These are phyloP conservation scores for Poecilia wingei DNA, from an alignment of 2,797 vertebrate genomes.

Conservation along the genomic window DNA sequence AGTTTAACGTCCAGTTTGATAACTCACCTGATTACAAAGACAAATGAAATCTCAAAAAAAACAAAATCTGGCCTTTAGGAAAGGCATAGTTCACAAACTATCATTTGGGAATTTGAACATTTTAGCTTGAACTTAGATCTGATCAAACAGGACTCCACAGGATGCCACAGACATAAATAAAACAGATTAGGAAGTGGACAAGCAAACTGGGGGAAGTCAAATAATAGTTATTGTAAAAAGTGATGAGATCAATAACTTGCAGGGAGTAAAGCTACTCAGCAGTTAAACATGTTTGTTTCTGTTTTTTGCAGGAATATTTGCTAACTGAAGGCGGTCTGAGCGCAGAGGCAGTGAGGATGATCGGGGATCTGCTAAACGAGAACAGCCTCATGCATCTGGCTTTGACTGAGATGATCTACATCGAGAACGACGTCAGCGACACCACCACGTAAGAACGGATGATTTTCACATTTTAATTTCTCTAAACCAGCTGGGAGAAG, in stretches of 20 bases:
- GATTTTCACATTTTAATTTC: neutral
- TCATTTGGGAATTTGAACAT: neutral
- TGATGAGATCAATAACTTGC: neutral
- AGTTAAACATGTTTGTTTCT: neutral
- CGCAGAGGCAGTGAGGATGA: constrained; percentile 31
- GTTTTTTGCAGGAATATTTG: constrained; percentile 21
- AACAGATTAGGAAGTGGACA: neutral
- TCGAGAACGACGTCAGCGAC: constrained; percentile 15
- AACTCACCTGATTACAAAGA: neutral
- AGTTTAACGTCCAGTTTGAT: neutral
- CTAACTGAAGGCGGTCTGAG: constrained; percentile 20
- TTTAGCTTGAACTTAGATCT: too few species aligned
- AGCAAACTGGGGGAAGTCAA: too few species aligned
- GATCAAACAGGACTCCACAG: neutral
- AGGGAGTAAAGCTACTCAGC: neutral
- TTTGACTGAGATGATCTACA: constrained; percentile 38
- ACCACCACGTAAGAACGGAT: neutral
- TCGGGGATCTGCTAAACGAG: constrained; percentile 36
- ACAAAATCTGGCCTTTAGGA: neutral
- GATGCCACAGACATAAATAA: neutral
- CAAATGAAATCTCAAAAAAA: neutral
- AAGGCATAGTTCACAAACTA: neutral
- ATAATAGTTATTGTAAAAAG: neutral
- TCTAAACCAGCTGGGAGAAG: neutral
- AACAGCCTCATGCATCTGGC: constrained; percentile 36